Conservation (phyloP, 2,888 invertebrate species). For the Macropis europaea region DNA sequence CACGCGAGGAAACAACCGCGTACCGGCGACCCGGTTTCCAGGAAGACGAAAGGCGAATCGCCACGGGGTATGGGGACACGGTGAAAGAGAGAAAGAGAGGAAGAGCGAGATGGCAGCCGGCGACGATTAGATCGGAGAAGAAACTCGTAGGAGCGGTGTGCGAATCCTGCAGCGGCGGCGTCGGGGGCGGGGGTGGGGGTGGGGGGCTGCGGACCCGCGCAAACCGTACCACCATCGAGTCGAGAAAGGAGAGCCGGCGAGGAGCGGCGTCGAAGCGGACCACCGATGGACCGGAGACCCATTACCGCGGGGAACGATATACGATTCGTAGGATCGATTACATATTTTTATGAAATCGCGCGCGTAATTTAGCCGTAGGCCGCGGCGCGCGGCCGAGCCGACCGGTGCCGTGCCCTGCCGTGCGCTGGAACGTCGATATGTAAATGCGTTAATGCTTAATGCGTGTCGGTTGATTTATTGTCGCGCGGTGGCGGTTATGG, state of each 20-base stretch:
- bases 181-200: too few relatives aligned
- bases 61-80: too few relatives aligned
- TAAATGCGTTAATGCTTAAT: slow-evolving; percentile 60
- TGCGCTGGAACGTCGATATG: slow-evolving; percentile 47
- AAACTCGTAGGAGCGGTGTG: too few relatives aligned
- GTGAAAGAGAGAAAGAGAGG: too few relatives aligned
- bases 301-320: background rate
- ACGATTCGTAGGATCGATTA: slow-evolving; percentile 30
- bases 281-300: too few relatives aligned
- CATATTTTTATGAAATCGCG: slow-evolving; percentile 41
- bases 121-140: slow-evolving; percentile 70
- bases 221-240: too few relatives aligned
- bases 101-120: slow-evolving; percentile 46
- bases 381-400: slow-evolving; percentile 8
- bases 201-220: too few relatives aligned
- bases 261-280: too few relatives aligned
- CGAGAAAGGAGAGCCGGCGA: too few relatives aligned
- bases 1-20: slow-evolving; percentile 41
- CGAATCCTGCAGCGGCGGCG: too few relatives aligned
- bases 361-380: slow-evolving; percentile 32
- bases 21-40: slow-evolving; percentile 71
- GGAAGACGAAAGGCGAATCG: too few relatives aligned
- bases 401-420: too few relatives aligned
- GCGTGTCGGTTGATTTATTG: slow-evolving; percentile 57
- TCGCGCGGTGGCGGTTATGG: slow-evolving; percentile 33